Base-by-base conservation (phyloP, 2,797 vertebrate genomes). In the Enteromius unitaeniatus region DNA sequence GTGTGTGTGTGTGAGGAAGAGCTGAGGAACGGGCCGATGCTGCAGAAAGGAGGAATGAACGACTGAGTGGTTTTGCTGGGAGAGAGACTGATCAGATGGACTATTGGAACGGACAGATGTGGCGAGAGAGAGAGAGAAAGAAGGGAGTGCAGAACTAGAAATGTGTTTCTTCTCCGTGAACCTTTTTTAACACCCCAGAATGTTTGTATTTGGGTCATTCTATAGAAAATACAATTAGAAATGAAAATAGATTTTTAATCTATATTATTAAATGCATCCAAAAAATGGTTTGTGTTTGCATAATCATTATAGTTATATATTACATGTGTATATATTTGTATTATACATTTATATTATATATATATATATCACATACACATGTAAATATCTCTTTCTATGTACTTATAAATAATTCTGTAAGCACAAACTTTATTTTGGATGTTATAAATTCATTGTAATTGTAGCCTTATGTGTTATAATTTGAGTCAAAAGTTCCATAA, bases 1-100 rank as follows among this genome's bases (percentile, higher is more conserved):
- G 83, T 74, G 84, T 42, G 84, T 28, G 73, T n/a, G 47, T 11
- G 64, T 51, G 55, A 67, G 77, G 74, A n/a, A 26, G 55, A 60
- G 55, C 10, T 62, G 23, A 62, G 58, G n/a, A 58, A 23, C 1
- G 10, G 55, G 10, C 55, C 60, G 26, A 65, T 79, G 77, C 49
- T 64, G 78, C 84, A 58, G 73, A 60, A 34, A 65, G 85, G 81
- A 84, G 62, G 83, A 86, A 85, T 85, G 81, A 84, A 86, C 45
- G 73, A 84, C 79, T 78, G 83, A 86, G 49, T 45, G 55, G 72
- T 86, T 83, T 74, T 81, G 58, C 37, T 69, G 68, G 21, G 42
- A 21, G 37, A 23, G 53, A 55, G 53, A 67, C 31, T 13, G 37
- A 67, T 74, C 69, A 37, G 47, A 68, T 11, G 64, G 74, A 31